A percentile compares a stretch with the other conserved stretches of the same genome.
Evolutionary conservation across 2,888 invertebrate genomes (phyloP).

Genomic region (Mythimna albipuncta): DNA sequence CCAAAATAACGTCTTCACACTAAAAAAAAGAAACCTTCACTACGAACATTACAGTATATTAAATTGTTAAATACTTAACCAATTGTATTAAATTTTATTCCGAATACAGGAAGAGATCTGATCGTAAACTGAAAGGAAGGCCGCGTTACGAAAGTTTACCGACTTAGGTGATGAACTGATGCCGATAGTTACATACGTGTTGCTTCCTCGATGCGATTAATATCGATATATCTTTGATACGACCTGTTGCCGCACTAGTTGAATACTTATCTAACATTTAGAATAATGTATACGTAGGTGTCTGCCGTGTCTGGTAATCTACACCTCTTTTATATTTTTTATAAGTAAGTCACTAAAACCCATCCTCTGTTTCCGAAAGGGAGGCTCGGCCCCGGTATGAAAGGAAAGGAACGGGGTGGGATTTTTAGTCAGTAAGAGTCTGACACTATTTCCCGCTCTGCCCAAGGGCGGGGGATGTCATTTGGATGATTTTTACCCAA

Average conservation of each 20-base stretch:
- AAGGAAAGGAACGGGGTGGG: no score
- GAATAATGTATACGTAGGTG: not conserved
- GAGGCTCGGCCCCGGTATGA: no score
- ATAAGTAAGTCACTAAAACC: no score
- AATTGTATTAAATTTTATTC: slow-evolving; percentile 38
- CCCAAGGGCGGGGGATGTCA: no score
- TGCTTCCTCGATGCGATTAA: slow-evolving; percentile 23
- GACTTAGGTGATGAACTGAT: slow-evolving; percentile 54
- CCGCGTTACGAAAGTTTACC: slow-evolving; percentile 52
- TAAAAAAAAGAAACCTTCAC: slow-evolving; percentile 7
- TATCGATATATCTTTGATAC: slow-evolving; percentile 28
- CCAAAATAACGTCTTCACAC: no score
- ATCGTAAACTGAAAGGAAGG: slow-evolving; percentile 53
- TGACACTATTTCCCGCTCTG: no score
- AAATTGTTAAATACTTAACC: not conserved
- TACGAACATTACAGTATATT: not conserved
- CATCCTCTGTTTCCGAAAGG: no score
- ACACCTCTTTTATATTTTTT: no score
- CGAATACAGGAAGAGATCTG: slow-evolving; percentile 52
- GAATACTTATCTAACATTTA: slow-evolving; percentile 6
- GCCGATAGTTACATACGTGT: slow-evolving; percentile 27
- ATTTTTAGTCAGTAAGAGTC: no score
- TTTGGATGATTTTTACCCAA: no score
- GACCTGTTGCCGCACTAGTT: slow-evolving; percentile 17
- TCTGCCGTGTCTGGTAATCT: no score